Conservation (phyloP, 1,140 invertebrate species). For the Platyscapa corneri region DNA sequence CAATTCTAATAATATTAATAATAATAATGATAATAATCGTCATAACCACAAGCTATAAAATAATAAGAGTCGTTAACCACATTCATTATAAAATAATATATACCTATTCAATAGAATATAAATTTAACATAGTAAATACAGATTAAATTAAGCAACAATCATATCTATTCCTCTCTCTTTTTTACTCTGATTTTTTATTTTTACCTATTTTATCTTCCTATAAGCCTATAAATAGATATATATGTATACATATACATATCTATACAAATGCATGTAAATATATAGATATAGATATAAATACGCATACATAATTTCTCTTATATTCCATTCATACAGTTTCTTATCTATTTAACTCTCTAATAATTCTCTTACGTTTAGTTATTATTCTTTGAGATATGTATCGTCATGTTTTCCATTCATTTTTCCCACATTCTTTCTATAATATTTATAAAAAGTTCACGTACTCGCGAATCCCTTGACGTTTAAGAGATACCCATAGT, state of each 20-base stretch:
- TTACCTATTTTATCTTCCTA: slow-evolving; percentile 44
- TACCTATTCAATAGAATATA: slow-evolving; percentile 73
- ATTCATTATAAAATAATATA: slow-evolving; percentile 63
- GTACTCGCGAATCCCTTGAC: slow-evolving; percentile 31
- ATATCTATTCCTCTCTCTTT: slow-evolving; percentile 62
- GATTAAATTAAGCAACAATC: slow-evolving; percentile 74
- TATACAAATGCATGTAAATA: slow-evolving; percentile 45
- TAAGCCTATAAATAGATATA: slow-evolving; percentile 37
- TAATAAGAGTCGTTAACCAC: slow-evolving; percentile 65
- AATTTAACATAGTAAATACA: slow-evolving; percentile 71
- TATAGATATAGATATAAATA: slow-evolving; percentile 52
- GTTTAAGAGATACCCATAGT: slow-evolving; percentile 39
- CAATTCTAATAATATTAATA: slow-evolving; percentile 53
- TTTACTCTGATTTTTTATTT: slow-evolving; percentile 48
- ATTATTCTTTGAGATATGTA: slow-evolving; percentile 76
- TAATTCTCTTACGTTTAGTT: slow-evolving; percentile 72
- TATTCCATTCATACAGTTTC: slow-evolving; percentile 29
- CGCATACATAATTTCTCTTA: slow-evolving; percentile 44
- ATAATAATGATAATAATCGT: slow-evolving; percentile 59
- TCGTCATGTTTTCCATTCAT: slow-evolving; percentile 65
- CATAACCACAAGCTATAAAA: slow-evolving; percentile 57
- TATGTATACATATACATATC: slow-evolving; percentile 45
- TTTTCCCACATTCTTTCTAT: slow-evolving; percentile 47
- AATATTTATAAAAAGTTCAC: slow-evolving; percentile 49
- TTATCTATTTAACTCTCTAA: slow-evolving; percentile 44